phyloP scores from a whole-genome alignment of 2,888 invertebrate species.

The Diarsia rubi region DNA sequence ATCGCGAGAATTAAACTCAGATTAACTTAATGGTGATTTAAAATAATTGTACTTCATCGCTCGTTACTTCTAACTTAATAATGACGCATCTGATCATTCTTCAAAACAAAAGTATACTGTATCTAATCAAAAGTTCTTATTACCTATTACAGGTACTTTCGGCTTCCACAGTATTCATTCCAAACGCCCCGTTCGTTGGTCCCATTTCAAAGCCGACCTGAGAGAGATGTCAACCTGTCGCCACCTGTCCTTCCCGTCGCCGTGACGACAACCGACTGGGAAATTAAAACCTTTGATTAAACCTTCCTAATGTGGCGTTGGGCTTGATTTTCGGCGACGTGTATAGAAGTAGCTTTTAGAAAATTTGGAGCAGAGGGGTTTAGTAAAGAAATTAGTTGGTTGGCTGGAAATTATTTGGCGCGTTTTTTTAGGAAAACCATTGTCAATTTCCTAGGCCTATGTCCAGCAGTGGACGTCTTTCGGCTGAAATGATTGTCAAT shows the following conservation, averaged over 20 bases:
- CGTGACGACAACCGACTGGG: constrained; percentile 68
- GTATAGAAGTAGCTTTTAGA: neutral
- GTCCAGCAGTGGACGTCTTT: too few species aligned
- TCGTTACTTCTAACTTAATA: neutral
- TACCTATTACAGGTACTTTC: constrained; percentile 25
- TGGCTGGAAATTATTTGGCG: neutral
- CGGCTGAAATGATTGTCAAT: too few species aligned
- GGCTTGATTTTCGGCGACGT: constrained; percentile 31
- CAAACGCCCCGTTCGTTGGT: constrained; percentile 26
- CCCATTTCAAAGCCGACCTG: constrained; percentile 47
- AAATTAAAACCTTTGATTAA: constrained; percentile 76
- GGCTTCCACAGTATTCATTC: constrained; percentile 34
- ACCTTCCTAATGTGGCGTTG: constrained; percentile 61
- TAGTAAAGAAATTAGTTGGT: constrained; percentile 8
- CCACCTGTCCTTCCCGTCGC: constrained; percentile 65
- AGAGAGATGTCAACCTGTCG: constrained; percentile 70
- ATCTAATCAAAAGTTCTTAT: neutral
- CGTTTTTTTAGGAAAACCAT: neutral
- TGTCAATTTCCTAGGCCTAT: too few species aligned
- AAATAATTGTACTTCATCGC: neutral
- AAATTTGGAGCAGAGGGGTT: neutral
- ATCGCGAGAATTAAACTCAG: neutral
- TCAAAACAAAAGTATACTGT: neutral
- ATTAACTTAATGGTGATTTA: neutral
- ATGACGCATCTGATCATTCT: neutral